Evolutionary conservation across 2,888 invertebrate genomes (phyloP), one percentile per base, ranked within the genome.

Genomic region (Druceiella hillmani): DNA sequence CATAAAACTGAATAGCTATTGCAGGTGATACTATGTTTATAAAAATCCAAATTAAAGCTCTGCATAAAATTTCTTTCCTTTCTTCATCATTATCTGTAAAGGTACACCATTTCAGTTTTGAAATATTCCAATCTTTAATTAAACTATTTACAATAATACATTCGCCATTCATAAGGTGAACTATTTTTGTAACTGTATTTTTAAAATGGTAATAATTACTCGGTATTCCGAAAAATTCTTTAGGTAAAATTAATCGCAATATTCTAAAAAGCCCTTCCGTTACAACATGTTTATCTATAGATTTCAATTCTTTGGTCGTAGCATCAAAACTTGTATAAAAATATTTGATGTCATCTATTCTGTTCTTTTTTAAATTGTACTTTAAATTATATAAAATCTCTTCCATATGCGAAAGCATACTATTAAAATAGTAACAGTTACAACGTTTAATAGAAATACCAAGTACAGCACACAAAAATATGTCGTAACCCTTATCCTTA

Each of bases 111-210:
- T 57, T 52, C 3, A 39, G 17, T 12, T 51, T 37, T 11, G 53
- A 46, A 5, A 59, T 51, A 24, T 67, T 53, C 72, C 71, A 72
- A 36, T 57, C 59, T 24, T 48, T 41, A 7, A 62, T 34, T 5
- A 55, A 36, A 41, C 56, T 57, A 9, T 40, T 41, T 17, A 63
- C 36, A 10, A 53, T 42, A 17, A 65, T 49, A 52, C 65, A 57
- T 49, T 72, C 66, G 10, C 61, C 55, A 35, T 61, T 64, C 67
- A 69, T 70, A 33, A 64, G 63, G 44, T 55, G 62, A 40, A 71
- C 47, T 11, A 59, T 50, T 17, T 35, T 49, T 41, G 54, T 50
- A 4, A 64, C 48, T 7, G 62, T 42, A 43, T 55, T 56, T 40
- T 53, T 59, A 33, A 69, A 62, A 46, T 61, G 43, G 50, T 61